A percentile compares a stretch with the other conserved stretches of the same genome.
Conservation (phyloP, 1,140 invertebrate species). For the Diachasma alloeum region DNA sequence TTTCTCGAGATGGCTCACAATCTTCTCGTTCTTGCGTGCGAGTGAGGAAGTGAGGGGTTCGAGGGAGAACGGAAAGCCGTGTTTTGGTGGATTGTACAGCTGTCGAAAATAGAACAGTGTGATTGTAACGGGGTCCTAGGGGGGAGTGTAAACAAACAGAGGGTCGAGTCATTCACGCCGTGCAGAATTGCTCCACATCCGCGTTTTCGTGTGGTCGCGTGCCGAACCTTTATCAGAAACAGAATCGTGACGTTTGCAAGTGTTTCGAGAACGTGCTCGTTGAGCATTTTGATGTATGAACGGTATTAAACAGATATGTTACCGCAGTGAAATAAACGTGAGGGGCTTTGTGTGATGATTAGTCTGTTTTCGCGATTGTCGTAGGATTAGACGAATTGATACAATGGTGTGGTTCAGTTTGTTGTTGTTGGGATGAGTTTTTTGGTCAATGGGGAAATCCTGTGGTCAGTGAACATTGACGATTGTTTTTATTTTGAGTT, state of each 20-base stretch:
- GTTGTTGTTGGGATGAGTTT: neutral
- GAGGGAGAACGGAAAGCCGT: too few species aligned
- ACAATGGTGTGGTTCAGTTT: neutral
- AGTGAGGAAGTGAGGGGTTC: too few species aligned
- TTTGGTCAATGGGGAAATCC: neutral
- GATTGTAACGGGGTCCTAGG: neutral
- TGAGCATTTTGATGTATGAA: neutral
- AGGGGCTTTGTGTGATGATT: neutral
- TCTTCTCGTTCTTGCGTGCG: too few species aligned
- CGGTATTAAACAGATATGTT: neutral
- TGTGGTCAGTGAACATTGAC: neutral
- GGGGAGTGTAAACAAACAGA: neutral
- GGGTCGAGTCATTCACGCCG: neutral
- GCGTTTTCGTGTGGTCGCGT: neutral
- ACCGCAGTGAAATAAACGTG: neutral
- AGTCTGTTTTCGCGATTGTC: neutral
- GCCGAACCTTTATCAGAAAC: neutral
- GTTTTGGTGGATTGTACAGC: too few species aligned
- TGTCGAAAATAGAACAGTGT: too few species aligned
- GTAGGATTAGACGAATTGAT: neutral
- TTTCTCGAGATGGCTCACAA: too few species aligned
- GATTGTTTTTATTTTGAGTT: neutral
- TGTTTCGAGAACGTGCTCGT: slow-evolving; percentile 1
- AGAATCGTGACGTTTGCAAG: neutral
- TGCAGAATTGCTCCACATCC: neutral